Evolutionary conservation across 2,888 invertebrate species (phyloP).

Genomic region (Chloromyia formosa): DNA sequence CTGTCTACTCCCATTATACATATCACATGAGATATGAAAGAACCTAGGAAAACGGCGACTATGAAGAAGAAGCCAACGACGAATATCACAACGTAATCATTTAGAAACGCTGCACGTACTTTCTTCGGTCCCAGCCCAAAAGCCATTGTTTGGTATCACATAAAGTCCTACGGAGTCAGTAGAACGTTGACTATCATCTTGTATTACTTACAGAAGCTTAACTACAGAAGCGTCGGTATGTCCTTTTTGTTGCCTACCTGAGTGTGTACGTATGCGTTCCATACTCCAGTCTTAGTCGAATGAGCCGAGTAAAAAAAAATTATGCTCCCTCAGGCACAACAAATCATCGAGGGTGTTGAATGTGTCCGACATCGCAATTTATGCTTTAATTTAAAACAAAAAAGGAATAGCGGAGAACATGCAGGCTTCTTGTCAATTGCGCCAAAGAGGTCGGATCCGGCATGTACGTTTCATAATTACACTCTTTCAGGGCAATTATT

Average conservation of each 20-base stretch:
- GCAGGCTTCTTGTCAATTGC: too few relatives aligned
- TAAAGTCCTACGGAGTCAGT: not conserved
- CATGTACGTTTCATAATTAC: too few relatives aligned
- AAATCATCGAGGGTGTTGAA: constrained; percentile 23
- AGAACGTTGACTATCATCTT: not conserved
- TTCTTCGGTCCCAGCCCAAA: not conserved
- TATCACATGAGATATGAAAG: not conserved
- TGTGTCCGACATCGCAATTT: constrained; percentile 24
- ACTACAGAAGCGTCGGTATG: not conserved
- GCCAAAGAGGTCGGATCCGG: too few relatives aligned
- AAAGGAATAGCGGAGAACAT: not conserved
- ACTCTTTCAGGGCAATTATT: too few relatives aligned
- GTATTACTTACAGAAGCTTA: not conserved
- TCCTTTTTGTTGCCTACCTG: constrained; percentile 22
- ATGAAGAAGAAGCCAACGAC: not conserved
- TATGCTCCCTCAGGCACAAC: not conserved
- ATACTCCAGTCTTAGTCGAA: not conserved
- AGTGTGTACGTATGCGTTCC: not conserved
- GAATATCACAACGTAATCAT: constrained; percentile 3
- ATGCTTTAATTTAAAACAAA: constrained; percentile 28
- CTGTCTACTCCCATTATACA: constrained; percentile 15
- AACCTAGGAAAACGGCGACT: not conserved
- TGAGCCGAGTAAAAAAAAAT: not conserved
- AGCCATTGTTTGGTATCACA: not conserved
- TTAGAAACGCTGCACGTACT: constrained; percentile 36